Base-by-base conservation (phyloP, 1,140 invertebrate genomes). In the Diorhabda carinulata region DNA sequence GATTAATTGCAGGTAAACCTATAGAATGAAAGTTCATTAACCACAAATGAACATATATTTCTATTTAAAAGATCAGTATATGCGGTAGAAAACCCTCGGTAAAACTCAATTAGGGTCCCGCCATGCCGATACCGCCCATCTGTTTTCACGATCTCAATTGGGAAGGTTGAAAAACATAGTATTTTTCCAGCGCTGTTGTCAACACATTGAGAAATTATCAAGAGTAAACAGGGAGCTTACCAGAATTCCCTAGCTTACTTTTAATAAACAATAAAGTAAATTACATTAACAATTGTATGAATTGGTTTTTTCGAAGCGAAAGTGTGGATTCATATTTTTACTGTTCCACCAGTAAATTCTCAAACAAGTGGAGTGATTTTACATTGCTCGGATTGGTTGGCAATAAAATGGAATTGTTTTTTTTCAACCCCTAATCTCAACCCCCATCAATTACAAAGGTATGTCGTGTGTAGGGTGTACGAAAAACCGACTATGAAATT, bases 11-110 rank as follows among this genome's bases (percentile, higher is more conserved):
- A n/a, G 6, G 6, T 52, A n/a, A 52, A 52, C 6, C 47, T 52
- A 52, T n/a, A 52, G 47, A 52, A n/a, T 52, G 47, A 52, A 52
- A 52, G 47, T 52, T 52, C 47, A 52, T 52, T 52, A 52, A 52
- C 6, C n/a, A 52, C 47, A 52, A 52, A 52, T 8, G 6, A 52
- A 52, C 47, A 52, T 52, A 52, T 52, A 52, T 52, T 52, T 52
- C 47, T 52, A 52, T 52, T 52, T 52, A 52, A 52, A 6, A 52
- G 47, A n/a, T 52, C n/a, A 52, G 47, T 52, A n/a, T 52, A 52
- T 52, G 47, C 47, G 47, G 47, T 52, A 6, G 47, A 52, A 52
- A 52, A n/a, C 47, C 47, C 47, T 52, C 47, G 47, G 47, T 52
- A 52, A 52, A 52, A 52, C 47, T 52, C n/a, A n/a, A 52, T 52